A percentile compares a stretch with the other conserved stretches of the same genome.
phyloP scores from a whole-genome alignment of 2,888 invertebrate species.

The Hyppa rectilinea region DNA sequence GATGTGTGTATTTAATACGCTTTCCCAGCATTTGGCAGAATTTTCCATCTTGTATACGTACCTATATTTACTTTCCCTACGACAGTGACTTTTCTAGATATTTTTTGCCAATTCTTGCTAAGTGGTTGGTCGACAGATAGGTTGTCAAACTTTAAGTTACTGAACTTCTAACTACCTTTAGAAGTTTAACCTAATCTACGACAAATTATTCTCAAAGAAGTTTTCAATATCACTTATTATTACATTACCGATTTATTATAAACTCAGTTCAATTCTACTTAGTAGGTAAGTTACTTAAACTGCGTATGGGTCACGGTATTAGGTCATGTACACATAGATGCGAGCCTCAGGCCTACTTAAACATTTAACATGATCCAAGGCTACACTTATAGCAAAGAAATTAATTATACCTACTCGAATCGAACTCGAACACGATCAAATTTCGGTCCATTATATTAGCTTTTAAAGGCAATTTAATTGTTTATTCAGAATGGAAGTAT shows the following conservation, averaged over 20 bases:
- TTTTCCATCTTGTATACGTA: not conserved
- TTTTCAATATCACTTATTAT: not conserved
- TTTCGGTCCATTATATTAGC: not conserved
- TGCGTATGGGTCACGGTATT: conserved; percentile 15
- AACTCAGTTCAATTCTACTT: conserved; percentile 6
- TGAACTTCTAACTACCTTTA: not conserved
- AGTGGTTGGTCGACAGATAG: not conserved
- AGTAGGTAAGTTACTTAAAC: conserved; percentile 7
- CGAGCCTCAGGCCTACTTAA: conserved; percentile 19
- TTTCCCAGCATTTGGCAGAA: not conserved
- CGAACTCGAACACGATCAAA: conserved; percentile 12
- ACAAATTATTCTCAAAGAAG: not conserved
- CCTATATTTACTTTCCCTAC: not conserved
- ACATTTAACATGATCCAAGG: conserved; percentile 34
- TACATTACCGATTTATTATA: conserved; percentile 12
- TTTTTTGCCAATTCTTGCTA: not conserved
- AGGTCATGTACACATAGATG: conserved; percentile 33
- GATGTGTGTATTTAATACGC: conserved; percentile 12
- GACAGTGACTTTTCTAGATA: not conserved
- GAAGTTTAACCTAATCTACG: not conserved
- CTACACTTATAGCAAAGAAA: not conserved
- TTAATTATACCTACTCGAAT: conserved; percentile 13
- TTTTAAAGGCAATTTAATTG: no score
- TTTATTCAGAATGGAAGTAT: no score
- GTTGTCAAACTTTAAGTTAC: not conserved